A percentile compares a stretch with the other conserved stretches of the same genome.
These are phyloP conservation scores for Pseudochromis fuscus DNA, from an alignment of 2,797 vertebrate species.

Conservation along the genomic window DNA sequence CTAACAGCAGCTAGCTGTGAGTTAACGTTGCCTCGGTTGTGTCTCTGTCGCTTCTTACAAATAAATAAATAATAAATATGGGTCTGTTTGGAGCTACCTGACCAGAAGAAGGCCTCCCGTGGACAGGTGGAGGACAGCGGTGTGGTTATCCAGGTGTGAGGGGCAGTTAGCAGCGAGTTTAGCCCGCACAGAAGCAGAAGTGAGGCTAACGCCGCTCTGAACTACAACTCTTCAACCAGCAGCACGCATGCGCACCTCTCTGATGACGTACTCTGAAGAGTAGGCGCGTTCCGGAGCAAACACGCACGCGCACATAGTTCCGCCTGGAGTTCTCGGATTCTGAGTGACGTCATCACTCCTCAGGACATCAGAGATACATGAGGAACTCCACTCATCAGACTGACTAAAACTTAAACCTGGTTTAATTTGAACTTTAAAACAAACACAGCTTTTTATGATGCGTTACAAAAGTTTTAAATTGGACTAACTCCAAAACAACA, in stretches of 20 bases:
- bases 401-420: too few species aligned
- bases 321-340: background rate
- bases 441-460: too few species aligned
- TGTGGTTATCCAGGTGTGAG: slow-evolving; percentile 42
- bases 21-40: slow-evolving; percentile 48
- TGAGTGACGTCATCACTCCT: too few species aligned
- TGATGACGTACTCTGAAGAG: slow-evolving; percentile 42
- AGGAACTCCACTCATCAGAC: too few species aligned
- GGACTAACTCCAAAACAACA: too few species aligned
- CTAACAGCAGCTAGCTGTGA: slow-evolving; percentile 63
- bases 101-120: slow-evolving; percentile 30
- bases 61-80: background rate
- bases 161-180: slow-evolving; percentile 59
- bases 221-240: slow-evolving; percentile 66
- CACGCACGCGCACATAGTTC: background rate
- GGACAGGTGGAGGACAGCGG: slow-evolving; percentile 1
- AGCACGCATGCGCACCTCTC: slow-evolving; percentile 22
- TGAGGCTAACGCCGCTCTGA: slow-evolving; percentile 62
- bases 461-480: too few species aligned
- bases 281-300: slow-evolving; percentile 36
- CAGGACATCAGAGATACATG: too few species aligned
- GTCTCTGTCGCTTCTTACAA: slow-evolving; percentile 33
- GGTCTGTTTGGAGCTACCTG: slow-evolving; percentile 48
- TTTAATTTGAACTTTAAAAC: too few species aligned
- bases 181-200: slow-evolving; percentile 53